Evolutionary conservation across 2,888 invertebrate species (phyloP), one percentile per base, ranked within the genome.

Genomic region (Cacoxenus indagator): DNA sequence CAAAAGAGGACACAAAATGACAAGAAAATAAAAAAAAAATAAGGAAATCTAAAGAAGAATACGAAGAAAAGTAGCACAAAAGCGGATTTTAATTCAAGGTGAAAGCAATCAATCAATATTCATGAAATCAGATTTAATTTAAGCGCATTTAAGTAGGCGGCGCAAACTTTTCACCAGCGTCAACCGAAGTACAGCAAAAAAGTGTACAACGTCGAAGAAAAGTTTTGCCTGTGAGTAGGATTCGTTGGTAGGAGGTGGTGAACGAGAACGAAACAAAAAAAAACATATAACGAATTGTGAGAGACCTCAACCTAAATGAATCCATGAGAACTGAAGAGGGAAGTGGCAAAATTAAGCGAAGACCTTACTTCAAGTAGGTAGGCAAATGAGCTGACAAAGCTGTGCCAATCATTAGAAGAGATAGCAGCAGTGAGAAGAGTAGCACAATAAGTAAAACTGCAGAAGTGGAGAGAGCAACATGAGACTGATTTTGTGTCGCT

Each of bases 51-150:
- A 4, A 19, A n/a, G 22, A 37, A 11, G 2, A 62, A 65, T n/a
- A 51, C 17, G 48, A 17, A 48, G 43, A 29, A 54, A 81, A 77
- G 77, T 74, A 81, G 80, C 77, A 81, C 75, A 78, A 80, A 81
- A 81, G 80, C 80, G 80, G 81, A 81, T 80, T 82, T 81, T 82
- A 76, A 82, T 81, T 81, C 82, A 82, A 81, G 81, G 81, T 82
- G 82, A 81, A 81, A 81, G 82, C 81, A 81, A 81, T 81, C 81
- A 81, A 81, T 81, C 81, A 81, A 81, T 81, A 81, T 81, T 81
- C 81, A 81, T 81, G 81, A 81, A 81, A 81, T 81, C 81, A 81
- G 81, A 81, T 81, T 81, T 78, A 80, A 81, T 81, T 81, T 81
- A 81, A 81, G 81, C 81, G 81, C 76, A 81, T 81, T 81, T 81